Conservation (phyloP, 2,888 invertebrate species). For the Diaprepes abbreviatus region DNA sequence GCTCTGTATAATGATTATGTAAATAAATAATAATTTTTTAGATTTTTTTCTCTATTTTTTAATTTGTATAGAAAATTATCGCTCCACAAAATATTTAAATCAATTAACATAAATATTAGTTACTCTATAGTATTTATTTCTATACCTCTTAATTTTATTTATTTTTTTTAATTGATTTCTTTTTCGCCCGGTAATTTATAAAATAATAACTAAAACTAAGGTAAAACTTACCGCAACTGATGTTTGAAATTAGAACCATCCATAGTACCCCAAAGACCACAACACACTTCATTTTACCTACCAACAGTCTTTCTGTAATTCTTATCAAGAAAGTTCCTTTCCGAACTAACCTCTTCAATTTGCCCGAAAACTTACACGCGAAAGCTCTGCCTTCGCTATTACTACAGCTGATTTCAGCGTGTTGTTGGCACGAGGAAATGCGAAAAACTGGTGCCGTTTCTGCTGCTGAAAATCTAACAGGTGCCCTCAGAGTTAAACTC, state of each 20-base stretch:
- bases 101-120: no score
- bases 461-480: conserved; percentile 53
- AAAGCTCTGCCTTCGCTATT: background rate
- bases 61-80: no score
- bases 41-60: no score
- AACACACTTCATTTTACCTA: conserved; percentile 29
- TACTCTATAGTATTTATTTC: no score
- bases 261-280: conserved; percentile 23
- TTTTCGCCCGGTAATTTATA: no score
- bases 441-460: conserved; percentile 52
- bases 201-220: no score
- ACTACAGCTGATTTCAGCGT: conserved; percentile 28
- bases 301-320: background rate
- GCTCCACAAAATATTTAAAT: no score
- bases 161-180: no score
- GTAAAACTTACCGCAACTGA: conserved; percentile 13
- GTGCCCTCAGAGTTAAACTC: conserved; percentile 45
- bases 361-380: conserved; percentile 2
- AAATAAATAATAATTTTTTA: no score
- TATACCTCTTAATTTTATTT: no score
- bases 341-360: background rate
- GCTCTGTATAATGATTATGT: no score
- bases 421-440: conserved; percentile 43
- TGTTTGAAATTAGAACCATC: conserved; percentile 2
- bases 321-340: background rate